phyloP scores from a whole-genome alignment of 2,888 invertebrate species.

The Cryptus viduatorius region DNA sequence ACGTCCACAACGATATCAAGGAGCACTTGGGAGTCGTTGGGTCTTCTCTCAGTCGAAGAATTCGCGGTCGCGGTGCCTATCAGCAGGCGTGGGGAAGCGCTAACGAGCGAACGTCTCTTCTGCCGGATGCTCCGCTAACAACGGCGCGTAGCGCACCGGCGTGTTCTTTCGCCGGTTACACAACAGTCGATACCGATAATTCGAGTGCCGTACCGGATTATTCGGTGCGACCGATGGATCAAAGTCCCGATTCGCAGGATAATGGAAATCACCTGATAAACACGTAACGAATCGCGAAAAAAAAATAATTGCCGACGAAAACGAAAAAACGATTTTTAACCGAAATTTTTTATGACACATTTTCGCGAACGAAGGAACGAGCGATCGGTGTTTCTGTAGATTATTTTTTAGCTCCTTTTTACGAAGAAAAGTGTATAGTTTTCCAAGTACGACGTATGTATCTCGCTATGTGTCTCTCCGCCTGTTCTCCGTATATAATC shows the following conservation, averaged over 20 bases:
- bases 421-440: slow-evolving; percentile 56
- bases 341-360: slow-evolving; percentile 5
- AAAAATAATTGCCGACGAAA: neutral
- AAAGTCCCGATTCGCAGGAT: slow-evolving; percentile 73
- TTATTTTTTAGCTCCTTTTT: slow-evolving; percentile 61
- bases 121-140: slow-evolving; percentile 75
- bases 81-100: slow-evolving; percentile 89
- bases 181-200: slow-evolving; percentile 72
- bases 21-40: slow-evolving; percentile 97
- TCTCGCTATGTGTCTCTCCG: slow-evolving; percentile 26
- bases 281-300: slow-evolving; percentile 70
- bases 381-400: slow-evolving; percentile 37
- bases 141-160: slow-evolving; percentile 75
- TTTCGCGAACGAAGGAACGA: neutral
- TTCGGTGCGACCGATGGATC: slow-evolving; percentile 70
- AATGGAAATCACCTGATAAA: slow-evolving; percentile 69
- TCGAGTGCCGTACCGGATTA: slow-evolving; percentile 71
- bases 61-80: slow-evolving; percentile 92
- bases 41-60: slow-evolving; percentile 92
- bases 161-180: slow-evolving; percentile 74
- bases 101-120: slow-evolving; percentile 81
- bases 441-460: slow-evolving; percentile 36
- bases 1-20: slow-evolving; percentile 95
- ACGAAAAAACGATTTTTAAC: slow-evolving; percentile 4
- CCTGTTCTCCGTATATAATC: slow-evolving; percentile 30